Conservation (phyloP, 2,888 invertebrate species). For the Scaptomyza flava region DNA sequence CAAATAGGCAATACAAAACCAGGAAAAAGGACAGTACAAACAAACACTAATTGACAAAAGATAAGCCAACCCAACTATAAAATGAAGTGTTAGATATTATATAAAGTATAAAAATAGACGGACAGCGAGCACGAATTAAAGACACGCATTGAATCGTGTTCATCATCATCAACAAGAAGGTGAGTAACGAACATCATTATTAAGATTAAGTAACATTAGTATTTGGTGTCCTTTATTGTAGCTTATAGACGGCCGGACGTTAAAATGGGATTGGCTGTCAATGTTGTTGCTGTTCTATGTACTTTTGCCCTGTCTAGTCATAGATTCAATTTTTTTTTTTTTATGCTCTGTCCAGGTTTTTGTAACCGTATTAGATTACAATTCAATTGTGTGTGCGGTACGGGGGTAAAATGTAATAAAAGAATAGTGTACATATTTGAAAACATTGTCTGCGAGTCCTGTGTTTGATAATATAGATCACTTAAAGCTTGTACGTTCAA, state of each 20-base stretch:
- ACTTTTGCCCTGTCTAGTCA: slow-evolving; percentile 13
- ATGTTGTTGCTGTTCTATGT: slow-evolving; percentile 12
- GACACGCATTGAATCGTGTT: slow-evolving; percentile 2
- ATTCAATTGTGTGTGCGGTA: slow-evolving; percentile 4
- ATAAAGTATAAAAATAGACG: slow-evolving; percentile 3
- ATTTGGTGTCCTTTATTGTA: slow-evolving; percentile 23
- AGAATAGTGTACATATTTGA: not conserved
- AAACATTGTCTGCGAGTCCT: not conserved
- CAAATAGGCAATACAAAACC: slow-evolving; percentile 48
- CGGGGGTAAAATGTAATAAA: not conserved
- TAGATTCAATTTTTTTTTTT: slow-evolving; percentile 9
- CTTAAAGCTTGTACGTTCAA: not conserved
- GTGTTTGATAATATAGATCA: not conserved
- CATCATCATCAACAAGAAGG: not conserved
- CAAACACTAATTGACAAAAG: slow-evolving; percentile 4
- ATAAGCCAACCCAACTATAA: not conserved
- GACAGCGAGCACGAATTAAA: not conserved
- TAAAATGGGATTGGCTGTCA: slow-evolving; percentile 24
- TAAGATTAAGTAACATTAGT: slow-evolving; percentile 24
- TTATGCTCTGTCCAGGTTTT: slow-evolving; percentile 9
- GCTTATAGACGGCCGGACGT: not conserved
- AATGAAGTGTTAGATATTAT: slow-evolving; percentile 13
- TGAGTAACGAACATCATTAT: slow-evolving; percentile 8
- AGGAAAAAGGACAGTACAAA: not conserved
- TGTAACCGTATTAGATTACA: slow-evolving; percentile 28